A percentile compares a stretch with the other conserved stretches of the same genome.
Conservation (phyloP, 1,140 invertebrate genomes). For the Amyelois transitella region DNA sequence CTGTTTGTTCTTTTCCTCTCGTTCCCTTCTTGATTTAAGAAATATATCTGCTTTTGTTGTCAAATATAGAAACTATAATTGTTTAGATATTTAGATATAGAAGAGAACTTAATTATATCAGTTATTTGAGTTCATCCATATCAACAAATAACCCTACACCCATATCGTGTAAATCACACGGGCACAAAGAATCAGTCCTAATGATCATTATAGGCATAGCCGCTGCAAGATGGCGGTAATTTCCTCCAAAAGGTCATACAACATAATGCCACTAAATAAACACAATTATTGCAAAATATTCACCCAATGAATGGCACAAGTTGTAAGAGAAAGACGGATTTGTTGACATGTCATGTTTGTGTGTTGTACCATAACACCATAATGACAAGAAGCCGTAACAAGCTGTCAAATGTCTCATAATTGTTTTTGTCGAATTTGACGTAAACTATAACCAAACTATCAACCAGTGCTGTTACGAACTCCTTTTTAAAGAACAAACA, state of each 20-base stretch:
- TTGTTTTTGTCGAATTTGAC: no score
- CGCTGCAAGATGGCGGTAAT: background rate
- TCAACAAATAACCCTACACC: background rate
- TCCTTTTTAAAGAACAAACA: no score
- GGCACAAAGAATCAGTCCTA: background rate
- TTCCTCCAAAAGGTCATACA: constrained; percentile 9
- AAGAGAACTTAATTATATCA: background rate
- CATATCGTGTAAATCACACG: background rate
- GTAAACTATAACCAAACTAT: no score
- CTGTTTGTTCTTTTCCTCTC: no score
- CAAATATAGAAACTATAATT: no score
- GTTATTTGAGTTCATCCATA: background rate
- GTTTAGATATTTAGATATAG: no score
- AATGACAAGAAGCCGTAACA: no score
- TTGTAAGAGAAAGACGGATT: background rate
- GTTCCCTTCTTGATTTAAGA: no score
- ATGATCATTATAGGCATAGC: background rate
- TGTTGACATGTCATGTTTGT: background rate
- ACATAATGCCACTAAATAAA: constrained; percentile 11
- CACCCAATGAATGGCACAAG: background rate
- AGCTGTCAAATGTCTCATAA: no score
- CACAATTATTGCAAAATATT: constrained; percentile 11
- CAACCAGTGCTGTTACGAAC: no score
- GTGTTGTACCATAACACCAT: background rate
- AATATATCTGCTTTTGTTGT: no score